Evolutionary conservation across 2,113 vertebrate genomes (phyloP), one percentile per base, ranked within the genome.

Genomic region (Zapornia atra): DNA sequence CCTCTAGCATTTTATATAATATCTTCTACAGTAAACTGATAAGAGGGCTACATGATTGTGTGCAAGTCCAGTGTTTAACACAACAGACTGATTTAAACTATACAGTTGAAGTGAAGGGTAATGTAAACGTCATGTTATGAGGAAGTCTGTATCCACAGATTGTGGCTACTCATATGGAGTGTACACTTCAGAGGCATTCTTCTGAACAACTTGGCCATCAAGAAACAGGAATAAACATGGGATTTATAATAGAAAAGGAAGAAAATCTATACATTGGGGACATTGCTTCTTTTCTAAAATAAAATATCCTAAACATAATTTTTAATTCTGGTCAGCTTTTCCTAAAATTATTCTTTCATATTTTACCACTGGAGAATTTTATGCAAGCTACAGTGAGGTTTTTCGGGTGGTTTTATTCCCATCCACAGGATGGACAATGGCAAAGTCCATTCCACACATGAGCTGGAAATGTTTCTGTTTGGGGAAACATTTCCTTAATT

Each of bases 401-500:
- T 22, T 34, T 26, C 12, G 18, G 48, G 19, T 8, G 10, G 54
- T 40, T 42, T 59, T 72, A 72, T 36, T 6, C 17, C 17, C 31
- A 34, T 42, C 14, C 50, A 38, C 13, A 82, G 11, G 38, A 63
- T 44, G 15, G 53, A 65, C 61, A 79, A 80, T 40, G n/a, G 31
- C 31, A 86, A 68, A 2, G 13, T 50, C 59, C 29, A 44, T 71
- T 81, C 64, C 56, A 68, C 24, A 61, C 14, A 64, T 34, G 34
- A 92, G 54, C 72, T 94, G 85, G 46, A 94, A 95, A 89, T 64
- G 26, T 90, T 94, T 72, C 72, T 88, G 25, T 80, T 70, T 77
- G 36, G 84, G 92, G 93, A 96, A 97, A 96, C 88, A 92, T 94
- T 94, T 96, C 51, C 90, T 97, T 97, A 97, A 96, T 96, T 97